Evolutionary conservation across 2,113 vertebrate genomes (phyloP).

Genomic region (Bubalus kerabau): DNA sequence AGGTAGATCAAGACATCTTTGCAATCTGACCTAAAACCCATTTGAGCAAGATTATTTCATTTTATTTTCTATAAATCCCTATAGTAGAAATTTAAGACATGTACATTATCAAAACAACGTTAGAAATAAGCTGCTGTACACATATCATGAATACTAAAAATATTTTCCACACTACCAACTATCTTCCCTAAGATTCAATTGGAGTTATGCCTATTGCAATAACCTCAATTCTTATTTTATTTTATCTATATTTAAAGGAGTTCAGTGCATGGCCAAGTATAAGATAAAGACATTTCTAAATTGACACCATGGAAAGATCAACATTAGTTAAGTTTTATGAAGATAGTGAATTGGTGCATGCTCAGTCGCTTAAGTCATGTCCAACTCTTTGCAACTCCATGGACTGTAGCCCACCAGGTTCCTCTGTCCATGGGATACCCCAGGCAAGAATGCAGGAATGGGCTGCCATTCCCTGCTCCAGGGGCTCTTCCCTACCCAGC

Average conservation of each 20-base stretch:
- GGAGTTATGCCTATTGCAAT: background rate
- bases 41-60: background rate
- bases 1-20: conserved; percentile 25
- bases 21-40: conserved; percentile 38
- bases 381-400: background rate
- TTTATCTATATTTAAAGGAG: conserved; percentile 6
- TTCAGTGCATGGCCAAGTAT: background rate
- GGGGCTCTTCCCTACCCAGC: background rate
- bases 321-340: background rate
- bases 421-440: background rate
- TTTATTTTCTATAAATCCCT: background rate
- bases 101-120: background rate
- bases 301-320: background rate
- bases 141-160: background rate
- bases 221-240: background rate
- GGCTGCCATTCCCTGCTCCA: background rate
- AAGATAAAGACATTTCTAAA: background rate
- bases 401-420: background rate
- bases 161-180: background rate
- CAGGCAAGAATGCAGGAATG: background rate
- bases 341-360: background rate
- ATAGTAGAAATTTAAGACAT: background rate
- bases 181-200: background rate
- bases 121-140: background rate
- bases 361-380: background rate